A percentile compares a stretch with the other conserved stretches of the same genome.
Evolutionary conservation across 2,797 vertebrate genomes (phyloP).

Genomic region (Sebastes reedi): DNA sequence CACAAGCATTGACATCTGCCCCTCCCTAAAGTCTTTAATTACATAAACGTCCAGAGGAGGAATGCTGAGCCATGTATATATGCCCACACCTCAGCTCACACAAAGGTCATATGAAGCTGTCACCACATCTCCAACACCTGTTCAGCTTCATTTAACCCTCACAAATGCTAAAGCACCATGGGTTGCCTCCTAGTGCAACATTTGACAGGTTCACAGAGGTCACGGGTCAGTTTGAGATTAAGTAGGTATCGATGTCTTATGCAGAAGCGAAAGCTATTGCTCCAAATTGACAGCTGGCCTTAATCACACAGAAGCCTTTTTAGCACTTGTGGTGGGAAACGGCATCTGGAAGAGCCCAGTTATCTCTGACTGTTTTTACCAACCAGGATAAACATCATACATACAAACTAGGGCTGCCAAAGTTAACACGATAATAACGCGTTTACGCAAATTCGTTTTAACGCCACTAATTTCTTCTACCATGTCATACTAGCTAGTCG

Average conservation of each 20-base stretch:
- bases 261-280: not conserved
- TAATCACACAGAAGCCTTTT: not conserved
- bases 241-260: not conserved
- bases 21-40: not conserved
- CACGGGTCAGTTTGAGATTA: constrained; percentile 1
- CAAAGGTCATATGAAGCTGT: not conserved
- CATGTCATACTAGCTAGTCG: too few species aligned
- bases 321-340: not conserved
- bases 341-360: not conserved
- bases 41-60: not conserved
- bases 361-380: not conserved
- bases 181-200: not conserved
- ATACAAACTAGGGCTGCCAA: too few species aligned
- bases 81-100: not conserved
- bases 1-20: not conserved
- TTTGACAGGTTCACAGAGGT: constrained; percentile 9
- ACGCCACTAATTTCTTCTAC: too few species aligned
- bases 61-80: not conserved
- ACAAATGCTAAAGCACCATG: not conserved
- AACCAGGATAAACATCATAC: not conserved
- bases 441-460: too few species aligned
- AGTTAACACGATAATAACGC: too few species aligned
- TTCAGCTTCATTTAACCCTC: constrained; percentile 13
- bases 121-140: constrained; percentile 20
- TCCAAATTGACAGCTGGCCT: constrained; percentile 5